Conservation (phyloP, 1,140 invertebrate genomes). For the Babylonia areolata region DNA sequence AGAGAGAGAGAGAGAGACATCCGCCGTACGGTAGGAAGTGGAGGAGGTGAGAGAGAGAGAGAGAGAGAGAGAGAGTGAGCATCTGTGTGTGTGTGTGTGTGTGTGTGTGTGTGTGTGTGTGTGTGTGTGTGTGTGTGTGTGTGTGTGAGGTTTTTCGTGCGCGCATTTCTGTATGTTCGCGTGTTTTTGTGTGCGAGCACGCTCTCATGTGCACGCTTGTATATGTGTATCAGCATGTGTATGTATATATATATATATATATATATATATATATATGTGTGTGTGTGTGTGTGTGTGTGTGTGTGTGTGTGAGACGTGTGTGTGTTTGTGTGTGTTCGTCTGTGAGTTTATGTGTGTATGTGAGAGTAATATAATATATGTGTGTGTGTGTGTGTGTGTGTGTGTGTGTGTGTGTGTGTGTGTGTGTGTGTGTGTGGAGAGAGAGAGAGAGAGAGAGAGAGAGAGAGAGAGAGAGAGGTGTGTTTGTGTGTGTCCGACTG, state of each 20-base stretch:
- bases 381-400: not conserved
- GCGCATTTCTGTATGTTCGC: too few relatives aligned
- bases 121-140: not conserved
- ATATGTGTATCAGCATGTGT: too few relatives aligned
- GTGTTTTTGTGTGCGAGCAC: not conserved
- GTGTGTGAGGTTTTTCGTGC: not conserved
- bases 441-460: constrained; percentile 3
- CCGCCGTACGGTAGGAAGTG: not conserved
- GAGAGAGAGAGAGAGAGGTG: constrained; percentile 7
- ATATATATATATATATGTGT: too few relatives aligned
- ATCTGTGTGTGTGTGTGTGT: too few relatives aligned
- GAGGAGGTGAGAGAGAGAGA: not conserved
- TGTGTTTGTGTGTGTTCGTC: not conserved
- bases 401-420: too few relatives aligned
- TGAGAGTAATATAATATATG: too few relatives aligned
- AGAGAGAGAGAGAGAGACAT: not conserved
- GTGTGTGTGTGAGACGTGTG: not conserved
- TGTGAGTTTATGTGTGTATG: not conserved
- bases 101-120: too few relatives aligned
- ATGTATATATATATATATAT: too few relatives aligned
- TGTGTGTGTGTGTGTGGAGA: not conserved
- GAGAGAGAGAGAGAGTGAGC: too few relatives aligned
- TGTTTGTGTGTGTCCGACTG: too few relatives aligned
- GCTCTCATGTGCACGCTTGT: constrained; percentile 7
- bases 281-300: not conserved